Evolutionary conservation across 2,888 invertebrate species (phyloP).

Genomic region (Anthrax anthrax): DNA sequence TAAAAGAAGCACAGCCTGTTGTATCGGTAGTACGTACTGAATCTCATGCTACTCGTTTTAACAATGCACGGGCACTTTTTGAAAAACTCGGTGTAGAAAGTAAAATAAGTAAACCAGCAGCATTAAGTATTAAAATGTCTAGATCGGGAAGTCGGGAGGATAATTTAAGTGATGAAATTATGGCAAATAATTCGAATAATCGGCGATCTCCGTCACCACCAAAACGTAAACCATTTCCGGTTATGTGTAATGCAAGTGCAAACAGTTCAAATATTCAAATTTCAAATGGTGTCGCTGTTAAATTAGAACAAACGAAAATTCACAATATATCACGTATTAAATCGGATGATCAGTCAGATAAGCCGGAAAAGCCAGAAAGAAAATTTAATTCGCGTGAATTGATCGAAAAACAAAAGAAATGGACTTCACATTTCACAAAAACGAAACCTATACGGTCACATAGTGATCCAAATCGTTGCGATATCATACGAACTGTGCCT

Average conservation of each 20-base stretch:
- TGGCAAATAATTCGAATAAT: slow-evolving; percentile 22
- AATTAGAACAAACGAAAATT: slow-evolving; percentile 27
- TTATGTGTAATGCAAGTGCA: slow-evolving; percentile 22
- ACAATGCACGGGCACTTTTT: slow-evolving; percentile 80
- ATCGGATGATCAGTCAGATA: slow-evolving; percentile 38
- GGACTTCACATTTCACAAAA: slow-evolving; percentile 83
- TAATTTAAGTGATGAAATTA: slow-evolving; percentile 28
- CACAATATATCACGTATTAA: slow-evolving; percentile 42
- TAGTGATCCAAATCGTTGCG: slow-evolving; percentile 46
- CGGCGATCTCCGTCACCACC: slow-evolving; percentile 33
- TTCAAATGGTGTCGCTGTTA: slow-evolving; percentile 37
- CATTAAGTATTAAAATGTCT: slow-evolving; percentile 27
- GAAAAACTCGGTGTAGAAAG: slow-evolving; percentile 74
- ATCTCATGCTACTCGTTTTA: slow-evolving; percentile 80
- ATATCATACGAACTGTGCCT: slow-evolving; percentile 36
- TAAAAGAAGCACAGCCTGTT: slow-evolving; percentile 34
- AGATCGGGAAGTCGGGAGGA: slow-evolving; percentile 34
- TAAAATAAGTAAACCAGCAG: slow-evolving; percentile 29
- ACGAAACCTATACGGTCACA: slow-evolving; percentile 47
- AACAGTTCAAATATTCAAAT: slow-evolving; percentile 27
- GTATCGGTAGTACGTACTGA: slow-evolving; percentile 72
- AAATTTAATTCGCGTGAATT: slow-evolving; percentile 71
- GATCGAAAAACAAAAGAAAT: slow-evolving; percentile 81
- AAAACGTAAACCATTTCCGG: slow-evolving; percentile 9
- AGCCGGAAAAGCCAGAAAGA: slow-evolving; percentile 72